Percentiles rank a stretch among this genome's conserved stretches.
Evolutionary conservation across 2,888 invertebrate genomes (phyloP).

Genomic region (Lysandra bellargus): DNA sequence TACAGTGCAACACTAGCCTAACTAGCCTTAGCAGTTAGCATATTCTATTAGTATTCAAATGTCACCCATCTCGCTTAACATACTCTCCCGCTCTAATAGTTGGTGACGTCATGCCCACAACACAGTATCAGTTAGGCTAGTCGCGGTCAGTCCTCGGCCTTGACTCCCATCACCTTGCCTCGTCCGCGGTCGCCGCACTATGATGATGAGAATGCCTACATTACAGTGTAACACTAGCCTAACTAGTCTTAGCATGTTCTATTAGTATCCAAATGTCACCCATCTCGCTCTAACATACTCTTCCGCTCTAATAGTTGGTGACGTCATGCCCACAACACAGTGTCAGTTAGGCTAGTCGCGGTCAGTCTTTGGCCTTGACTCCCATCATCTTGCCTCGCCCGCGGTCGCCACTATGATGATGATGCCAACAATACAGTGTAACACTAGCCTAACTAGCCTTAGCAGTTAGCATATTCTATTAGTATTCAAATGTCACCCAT

Average conservation of each 20-base stretch:
- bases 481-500: not conserved
- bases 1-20: no score
- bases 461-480: not conserved
- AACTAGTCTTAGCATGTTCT: no score
- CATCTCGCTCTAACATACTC: no score
- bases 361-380: conserved; percentile 29
- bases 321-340: not conserved
- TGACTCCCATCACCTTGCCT: conserved; percentile 33
- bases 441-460: no score
- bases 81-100: not conserved
- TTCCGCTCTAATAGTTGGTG: conserved; percentile 8
- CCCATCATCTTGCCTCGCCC: conserved; percentile 27
- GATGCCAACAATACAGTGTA: no score
- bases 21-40: not conserved
- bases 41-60: not conserved
- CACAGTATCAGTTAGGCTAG: not conserved
- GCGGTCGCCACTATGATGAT: conserved; percentile 29
- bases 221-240: no score
- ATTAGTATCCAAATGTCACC: no score
- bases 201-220: not conserved
- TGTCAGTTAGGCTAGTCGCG: not conserved
- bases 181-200: conserved; percentile 28
- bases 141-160: conserved; percentile 28
- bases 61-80: not conserved
- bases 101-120: conserved; percentile 5